A percentile compares a stretch with the other conserved stretches of the same genome.
Conservation (phyloP, 2,797 vertebrate species). For the Microctenopoma steveboyesi region DNA sequence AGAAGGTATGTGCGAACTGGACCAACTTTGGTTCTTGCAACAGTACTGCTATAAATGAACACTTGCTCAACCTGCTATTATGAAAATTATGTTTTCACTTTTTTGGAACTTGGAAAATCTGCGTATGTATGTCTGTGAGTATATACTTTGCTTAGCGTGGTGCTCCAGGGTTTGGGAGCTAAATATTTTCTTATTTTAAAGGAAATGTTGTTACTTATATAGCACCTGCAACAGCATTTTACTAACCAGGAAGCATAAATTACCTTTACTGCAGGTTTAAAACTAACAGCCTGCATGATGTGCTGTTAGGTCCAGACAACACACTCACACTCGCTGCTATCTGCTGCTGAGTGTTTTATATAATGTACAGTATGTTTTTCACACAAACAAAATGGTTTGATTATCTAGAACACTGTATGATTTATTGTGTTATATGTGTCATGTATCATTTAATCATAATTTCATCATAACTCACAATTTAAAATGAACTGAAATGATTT, state of each 20-base stretch:
- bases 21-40: constrained; percentile 58
- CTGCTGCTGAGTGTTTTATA: neutral
- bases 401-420: neutral
- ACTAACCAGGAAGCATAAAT: neutral
- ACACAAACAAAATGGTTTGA: neutral
- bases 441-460: neutral
- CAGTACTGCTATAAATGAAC: constrained; percentile 72
- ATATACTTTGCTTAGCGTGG: constrained; percentile 27
- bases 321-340: neutral
- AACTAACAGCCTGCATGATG: neutral
- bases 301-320: neutral
- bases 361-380: neutral
- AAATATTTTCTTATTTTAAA: constrained; percentile 1
- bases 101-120: constrained; percentile 55
- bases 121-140: constrained; percentile 35
- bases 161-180: constrained; percentile 31
- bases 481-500: neutral
- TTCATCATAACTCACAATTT: neutral
- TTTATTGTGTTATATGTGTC: neutral
- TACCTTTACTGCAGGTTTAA: neutral
- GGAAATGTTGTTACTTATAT: neutral
- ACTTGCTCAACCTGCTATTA: constrained; percentile 77
- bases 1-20: constrained; percentile 64
- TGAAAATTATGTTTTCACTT: constrained; percentile 74
- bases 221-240: neutral